Evolutionary conservation across 2,113 vertebrate species (phyloP).

Genomic region (Agelaius phoeniceus): DNA sequence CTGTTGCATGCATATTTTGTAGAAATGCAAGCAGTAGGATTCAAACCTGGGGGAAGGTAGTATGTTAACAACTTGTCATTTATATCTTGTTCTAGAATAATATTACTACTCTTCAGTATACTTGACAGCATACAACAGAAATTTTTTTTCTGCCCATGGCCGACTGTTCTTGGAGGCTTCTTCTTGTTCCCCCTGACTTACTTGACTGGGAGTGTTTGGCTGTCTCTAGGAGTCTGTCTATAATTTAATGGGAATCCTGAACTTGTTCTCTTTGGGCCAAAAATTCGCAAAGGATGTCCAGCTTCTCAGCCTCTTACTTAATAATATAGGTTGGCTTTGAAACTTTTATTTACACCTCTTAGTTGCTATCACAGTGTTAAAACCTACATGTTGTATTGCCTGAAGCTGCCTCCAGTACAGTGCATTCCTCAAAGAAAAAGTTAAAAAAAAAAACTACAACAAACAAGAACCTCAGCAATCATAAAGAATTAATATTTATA

Average conservation of each 20-base stretch:
- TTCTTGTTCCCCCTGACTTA: neutral
- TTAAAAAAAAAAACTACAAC: neutral
- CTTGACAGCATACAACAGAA: neutral
- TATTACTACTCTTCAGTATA: neutral
- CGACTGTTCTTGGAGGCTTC: neutral
- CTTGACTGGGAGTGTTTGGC: neutral
- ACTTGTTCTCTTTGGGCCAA: neutral
- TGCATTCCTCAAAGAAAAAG: neutral
- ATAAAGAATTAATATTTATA: neutral
- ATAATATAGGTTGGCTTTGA: neutral
- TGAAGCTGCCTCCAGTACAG: neutral
- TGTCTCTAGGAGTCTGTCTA: neutral
- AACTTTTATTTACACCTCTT: neutral
- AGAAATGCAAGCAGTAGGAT: neutral
- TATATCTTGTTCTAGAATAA: neutral
- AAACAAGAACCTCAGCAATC: neutral
- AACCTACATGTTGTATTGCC: neutral
- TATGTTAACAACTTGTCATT: neutral
- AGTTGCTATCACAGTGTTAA: neutral
- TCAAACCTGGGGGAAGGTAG: neutral
- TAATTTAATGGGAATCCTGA: neutral
- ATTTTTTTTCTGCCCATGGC: neutral
- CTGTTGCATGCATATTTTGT: neutral
- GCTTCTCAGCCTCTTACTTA: neutral
- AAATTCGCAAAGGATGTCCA: neutral